Evolutionary conservation across 2,888 invertebrate genomes (phyloP).

Genomic region (Actias luna): DNA sequence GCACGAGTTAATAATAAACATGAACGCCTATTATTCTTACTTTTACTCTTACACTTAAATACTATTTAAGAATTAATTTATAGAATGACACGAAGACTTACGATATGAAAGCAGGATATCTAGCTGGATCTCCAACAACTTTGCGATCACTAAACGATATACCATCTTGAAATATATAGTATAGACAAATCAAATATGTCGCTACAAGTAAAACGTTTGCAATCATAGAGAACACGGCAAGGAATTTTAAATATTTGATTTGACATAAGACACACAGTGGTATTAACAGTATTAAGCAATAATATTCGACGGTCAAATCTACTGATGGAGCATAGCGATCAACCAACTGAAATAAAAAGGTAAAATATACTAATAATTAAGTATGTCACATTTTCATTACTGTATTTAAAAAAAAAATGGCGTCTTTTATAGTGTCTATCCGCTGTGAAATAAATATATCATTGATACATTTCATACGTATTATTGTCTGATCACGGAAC

Average conservation of each 20-base stretch:
- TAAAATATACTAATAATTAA: constrained; percentile 5
- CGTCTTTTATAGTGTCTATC: too few species aligned
- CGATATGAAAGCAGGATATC: constrained; percentile 93
- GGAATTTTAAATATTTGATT: constrained; percentile 88
- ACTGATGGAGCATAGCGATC: constrained; percentile 60
- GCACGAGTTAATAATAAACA: too few species aligned
- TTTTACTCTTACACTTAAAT: too few species aligned
- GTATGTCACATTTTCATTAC: neutral
- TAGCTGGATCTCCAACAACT: constrained; percentile 76
- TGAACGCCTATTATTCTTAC: too few species aligned
- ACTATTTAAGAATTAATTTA: neutral
- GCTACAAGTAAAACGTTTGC: constrained; percentile 92
- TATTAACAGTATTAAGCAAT: constrained; percentile 62
- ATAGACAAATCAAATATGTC: constrained; percentile 92
- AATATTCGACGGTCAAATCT: constrained; percentile 63
- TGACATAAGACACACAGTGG: constrained; percentile 68
- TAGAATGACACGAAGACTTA: constrained; percentile 44
- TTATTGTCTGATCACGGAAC: too few species aligned
- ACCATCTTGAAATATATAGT: constrained; percentile 86
- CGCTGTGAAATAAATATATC: too few species aligned
- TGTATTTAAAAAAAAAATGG: too few species aligned
- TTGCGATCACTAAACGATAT: constrained; percentile 73
- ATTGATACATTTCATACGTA: too few species aligned
- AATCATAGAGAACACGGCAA: constrained; percentile 93
- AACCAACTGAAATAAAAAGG: constrained; percentile 58